Evolutionary conservation across 2,113 vertebrate species (phyloP).

Genomic region (Hydropotes inermis): DNA sequence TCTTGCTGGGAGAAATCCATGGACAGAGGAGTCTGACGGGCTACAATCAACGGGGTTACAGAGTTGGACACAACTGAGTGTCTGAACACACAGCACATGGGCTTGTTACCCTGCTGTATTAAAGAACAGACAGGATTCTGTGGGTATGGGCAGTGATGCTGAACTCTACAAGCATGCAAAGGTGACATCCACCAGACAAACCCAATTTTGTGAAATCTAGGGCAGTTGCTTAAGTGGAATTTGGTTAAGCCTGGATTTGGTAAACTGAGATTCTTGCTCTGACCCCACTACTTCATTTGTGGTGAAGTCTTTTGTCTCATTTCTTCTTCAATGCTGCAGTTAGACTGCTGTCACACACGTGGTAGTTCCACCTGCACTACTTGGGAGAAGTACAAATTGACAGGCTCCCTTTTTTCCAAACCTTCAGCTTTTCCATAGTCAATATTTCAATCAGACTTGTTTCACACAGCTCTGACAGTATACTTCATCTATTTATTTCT

Average conservation of each 20-base stretch:
- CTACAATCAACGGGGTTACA: not conserved
- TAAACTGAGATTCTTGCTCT: conserved; percentile 1
- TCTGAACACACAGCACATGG: not conserved
- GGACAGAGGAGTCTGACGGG: not conserved
- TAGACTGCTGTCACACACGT: not conserved
- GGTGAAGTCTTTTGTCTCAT: not conserved
- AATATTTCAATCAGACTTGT: not conserved
- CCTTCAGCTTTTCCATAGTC: not conserved
- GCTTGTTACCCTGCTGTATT: not conserved
- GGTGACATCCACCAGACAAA: not conserved
- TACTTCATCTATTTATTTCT: not conserved
- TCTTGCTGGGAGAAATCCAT: not conserved
- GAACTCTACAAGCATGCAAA: not conserved
- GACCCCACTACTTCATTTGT: not conserved
- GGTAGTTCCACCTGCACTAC: not conserved
- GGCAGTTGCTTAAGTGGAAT: not conserved
- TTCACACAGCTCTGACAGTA: not conserved
- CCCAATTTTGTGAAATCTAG: not conserved
- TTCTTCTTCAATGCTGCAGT: not conserved
- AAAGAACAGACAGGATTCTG: not conserved
- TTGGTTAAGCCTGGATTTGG: not conserved
- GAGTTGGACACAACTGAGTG: not conserved
- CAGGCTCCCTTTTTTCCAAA: not conserved
- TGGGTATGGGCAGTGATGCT: not conserved
- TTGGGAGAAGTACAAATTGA: not conserved